Conservation (phyloP, 1,140 invertebrate genomes). For the Reticulitermes speratus region DNA sequence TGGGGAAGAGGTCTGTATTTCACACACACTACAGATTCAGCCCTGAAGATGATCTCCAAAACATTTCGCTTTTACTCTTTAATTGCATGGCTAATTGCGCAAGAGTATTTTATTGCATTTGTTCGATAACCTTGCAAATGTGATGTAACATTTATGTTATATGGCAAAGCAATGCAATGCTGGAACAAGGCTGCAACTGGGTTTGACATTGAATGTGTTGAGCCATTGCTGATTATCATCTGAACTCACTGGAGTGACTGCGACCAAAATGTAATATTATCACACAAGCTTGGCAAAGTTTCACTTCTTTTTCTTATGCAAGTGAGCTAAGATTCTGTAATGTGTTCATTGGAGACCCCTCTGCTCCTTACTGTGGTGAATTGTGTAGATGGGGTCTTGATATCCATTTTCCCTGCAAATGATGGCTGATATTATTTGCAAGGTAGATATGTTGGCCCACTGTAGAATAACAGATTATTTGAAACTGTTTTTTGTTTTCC, state of each 20-base stretch:
- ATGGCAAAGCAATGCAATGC: neutral
- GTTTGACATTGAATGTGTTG: neutral
- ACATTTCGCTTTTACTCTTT: no score
- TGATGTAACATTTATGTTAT: neutral
- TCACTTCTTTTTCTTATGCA: neutral
- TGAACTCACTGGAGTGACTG: neutral
- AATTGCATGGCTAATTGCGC: no score
- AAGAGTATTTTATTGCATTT: neutral
- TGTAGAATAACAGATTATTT: neutral
- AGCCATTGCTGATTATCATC: neutral
- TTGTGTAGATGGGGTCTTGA: conserved; percentile 1
- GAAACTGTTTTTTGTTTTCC: neutral
- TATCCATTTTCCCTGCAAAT: neutral
- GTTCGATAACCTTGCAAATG: neutral
- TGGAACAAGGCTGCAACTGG: neutral
- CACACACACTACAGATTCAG: no score
- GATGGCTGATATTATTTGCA: neutral
- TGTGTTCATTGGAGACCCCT: conserved; percentile 10
- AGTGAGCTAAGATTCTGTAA: neutral
- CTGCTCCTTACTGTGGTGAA: neutral
- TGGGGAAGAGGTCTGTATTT: no score
- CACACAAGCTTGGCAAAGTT: conserved; percentile 2
- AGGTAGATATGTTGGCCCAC: neutral
- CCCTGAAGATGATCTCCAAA: no score
- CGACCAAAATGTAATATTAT: neutral